A percentile compares a stretch with the other conserved stretches of the same genome.
These are phyloP conservation scores for Odocoileus virginianus DNA, from an alignment of 2,113 vertebrate genomes.

Conservation along the genomic window DNA sequence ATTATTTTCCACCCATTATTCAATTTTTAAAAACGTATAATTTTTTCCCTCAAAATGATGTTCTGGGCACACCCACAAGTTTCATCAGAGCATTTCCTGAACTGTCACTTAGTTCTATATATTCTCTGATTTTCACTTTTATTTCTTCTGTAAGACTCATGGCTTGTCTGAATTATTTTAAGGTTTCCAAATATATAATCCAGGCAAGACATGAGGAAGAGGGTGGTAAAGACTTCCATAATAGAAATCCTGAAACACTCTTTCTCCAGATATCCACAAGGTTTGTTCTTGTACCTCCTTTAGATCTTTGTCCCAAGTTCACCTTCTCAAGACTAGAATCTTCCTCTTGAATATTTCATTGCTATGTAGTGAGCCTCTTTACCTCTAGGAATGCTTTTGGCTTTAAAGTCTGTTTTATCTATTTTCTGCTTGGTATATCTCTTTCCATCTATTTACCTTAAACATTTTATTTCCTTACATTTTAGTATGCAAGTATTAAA, in stretches of 20 bases:
- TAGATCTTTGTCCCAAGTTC: neutral
- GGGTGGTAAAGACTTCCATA: neutral
- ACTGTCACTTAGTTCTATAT: neutral
- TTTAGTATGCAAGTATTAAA: neutral
- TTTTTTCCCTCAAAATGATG: neutral
- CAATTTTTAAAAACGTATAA: neutral
- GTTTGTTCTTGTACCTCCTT: neutral
- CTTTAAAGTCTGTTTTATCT: neutral
- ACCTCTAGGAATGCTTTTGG: neutral
- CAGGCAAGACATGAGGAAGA: neutral
- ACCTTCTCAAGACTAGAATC: neutral
- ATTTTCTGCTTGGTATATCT: neutral
- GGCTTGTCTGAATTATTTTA: neutral
- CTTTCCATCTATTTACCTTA: neutral
- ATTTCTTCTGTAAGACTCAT: neutral
- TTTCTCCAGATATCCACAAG: neutral
- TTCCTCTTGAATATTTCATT: neutral
- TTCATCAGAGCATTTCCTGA: neutral
- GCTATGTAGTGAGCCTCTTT: neutral
- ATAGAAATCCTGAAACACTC: neutral
- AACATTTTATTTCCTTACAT: neutral
- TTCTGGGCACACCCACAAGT: neutral
- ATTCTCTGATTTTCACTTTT: neutral
- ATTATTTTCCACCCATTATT: neutral
- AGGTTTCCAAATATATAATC: neutral